Evolutionary conservation across 2,113 vertebrate genomes (phyloP), one percentile per base, ranked within the genome.

Genomic region (Cathartes aura): DNA sequence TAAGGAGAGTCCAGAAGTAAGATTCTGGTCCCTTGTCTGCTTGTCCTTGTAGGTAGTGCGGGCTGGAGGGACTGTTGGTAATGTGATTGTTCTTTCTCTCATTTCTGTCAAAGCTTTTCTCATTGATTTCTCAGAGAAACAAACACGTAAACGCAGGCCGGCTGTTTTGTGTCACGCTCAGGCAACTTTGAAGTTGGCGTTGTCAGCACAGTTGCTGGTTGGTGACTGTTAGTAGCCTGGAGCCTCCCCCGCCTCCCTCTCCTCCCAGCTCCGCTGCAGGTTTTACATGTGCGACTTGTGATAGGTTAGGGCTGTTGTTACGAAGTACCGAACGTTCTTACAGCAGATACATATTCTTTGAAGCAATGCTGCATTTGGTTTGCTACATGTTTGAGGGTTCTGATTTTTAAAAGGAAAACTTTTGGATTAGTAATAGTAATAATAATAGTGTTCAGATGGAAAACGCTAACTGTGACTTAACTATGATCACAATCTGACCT

Each of bases 261-360:
- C n/a, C 55, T 48, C 42, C 36, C 42, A 50, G 34, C 20, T 55
- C 15, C 20, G 0, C 36, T 34, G 56, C 3, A 9, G 52, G 18
- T 59, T 72, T 50, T 53, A 15, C 2, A 0, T 6, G n/a, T 40
- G 17, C 2, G 0, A 42, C 34, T 26, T 47, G 27, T 30, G 59
- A 21, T 26, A 45, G 30, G 16, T 52, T 11, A 47, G 30, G 38
- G 64, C 34, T 71, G 27, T 30, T 86, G 12, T 63, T 78, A 21
- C 6, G 19, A 88, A n/a, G 56, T 34, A 58, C 36, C 64, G 58
- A 59, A 75, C 50, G 50, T 34, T 58, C 12, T 38, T 75, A 36
- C 36, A 43, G 24, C 9, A 43, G 63, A 34, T 36, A 20, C 17
- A 23, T 38, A 26, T 45, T 22, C 45, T 59, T 66, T 64, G 52